Evolutionary conservation across 2,888 invertebrate species (phyloP).

Genomic region (Trimorus sp.): DNA sequence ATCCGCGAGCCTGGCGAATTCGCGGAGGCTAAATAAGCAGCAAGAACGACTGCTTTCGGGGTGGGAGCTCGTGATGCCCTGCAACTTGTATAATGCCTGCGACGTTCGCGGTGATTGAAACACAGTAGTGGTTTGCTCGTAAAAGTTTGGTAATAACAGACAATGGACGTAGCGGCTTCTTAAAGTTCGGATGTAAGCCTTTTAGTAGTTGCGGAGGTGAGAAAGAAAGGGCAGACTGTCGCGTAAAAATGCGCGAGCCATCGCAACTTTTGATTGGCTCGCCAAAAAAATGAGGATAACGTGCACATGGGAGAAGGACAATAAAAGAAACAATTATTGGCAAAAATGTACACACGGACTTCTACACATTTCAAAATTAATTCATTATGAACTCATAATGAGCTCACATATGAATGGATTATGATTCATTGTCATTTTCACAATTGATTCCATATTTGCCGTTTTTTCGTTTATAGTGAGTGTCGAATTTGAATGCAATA

Average conservation of each 20-base stretch:
- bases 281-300: constrained; percentile 19
- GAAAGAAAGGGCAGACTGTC: constrained; percentile 42
- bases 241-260: constrained; percentile 40
- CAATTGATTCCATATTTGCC: no score
- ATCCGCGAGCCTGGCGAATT: constrained; percentile 24
- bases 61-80: background rate
- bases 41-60: constrained; percentile 28
- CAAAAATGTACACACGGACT: no score
- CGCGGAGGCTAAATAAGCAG: constrained; percentile 43
- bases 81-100: constrained; percentile 42
- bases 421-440: no score
- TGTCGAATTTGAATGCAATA: no score
- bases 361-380: no score
- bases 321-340: no score
- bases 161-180: constrained; percentile 66
- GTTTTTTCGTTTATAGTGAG: no score
- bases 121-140: constrained; percentile 58
- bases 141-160: constrained; percentile 76
- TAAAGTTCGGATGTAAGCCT: constrained; percentile 60
- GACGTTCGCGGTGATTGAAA: constrained; percentile 56
- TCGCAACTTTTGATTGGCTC: constrained; percentile 60
- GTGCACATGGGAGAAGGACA: no score
- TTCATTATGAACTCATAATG: no score
- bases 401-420: no score
- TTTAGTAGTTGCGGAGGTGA: constrained; percentile 58